These are phyloP conservation scores for Crioceris asparagi DNA, from an alignment of 2,888 invertebrate genomes.

Conservation along the genomic window DNA sequence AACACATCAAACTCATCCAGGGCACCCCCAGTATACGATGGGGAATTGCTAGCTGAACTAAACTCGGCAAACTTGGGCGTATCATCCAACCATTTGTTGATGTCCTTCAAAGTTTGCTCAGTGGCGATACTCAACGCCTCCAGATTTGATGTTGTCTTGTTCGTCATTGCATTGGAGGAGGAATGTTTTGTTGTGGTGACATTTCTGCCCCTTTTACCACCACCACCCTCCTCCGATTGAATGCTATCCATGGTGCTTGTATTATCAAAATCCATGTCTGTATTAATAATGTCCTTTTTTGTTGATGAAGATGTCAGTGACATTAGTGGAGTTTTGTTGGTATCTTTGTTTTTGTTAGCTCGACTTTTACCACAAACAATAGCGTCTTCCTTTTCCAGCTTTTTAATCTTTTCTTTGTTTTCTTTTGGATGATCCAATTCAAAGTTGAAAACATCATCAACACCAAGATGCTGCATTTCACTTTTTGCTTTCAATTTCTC, in stretches of 20 bases:
- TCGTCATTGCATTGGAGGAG: slow-evolving; percentile 9
- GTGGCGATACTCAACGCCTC: slow-evolving; percentile 62
- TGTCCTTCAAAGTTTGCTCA: slow-evolving; percentile 72
- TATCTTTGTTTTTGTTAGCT: slow-evolving; percentile 19
- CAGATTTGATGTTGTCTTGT: slow-evolving; percentile 33
- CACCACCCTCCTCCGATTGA: slow-evolving; percentile 19
- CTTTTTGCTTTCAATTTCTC: slow-evolving; percentile 55
- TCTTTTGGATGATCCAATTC: slow-evolving; percentile 29
- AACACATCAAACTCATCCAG: slow-evolving; percentile 50
- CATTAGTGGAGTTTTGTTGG: slow-evolving; percentile 19
- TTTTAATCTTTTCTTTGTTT: slow-evolving; percentile 26
- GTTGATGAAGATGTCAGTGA: slow-evolving; percentile 1
- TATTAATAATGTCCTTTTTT: slow-evolving; percentile 22
- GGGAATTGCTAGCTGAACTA: slow-evolving; percentile 70
- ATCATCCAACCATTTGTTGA: slow-evolving; percentile 81
- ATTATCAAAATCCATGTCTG: slow-evolving; percentile 23
- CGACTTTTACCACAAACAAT: too few relatives aligned
- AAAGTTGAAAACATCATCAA: slow-evolving; percentile 26
- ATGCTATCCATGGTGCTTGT: slow-evolving; percentile 28
- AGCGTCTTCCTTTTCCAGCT: slow-evolving; percentile 26
- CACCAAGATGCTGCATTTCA: slow-evolving; percentile 46
- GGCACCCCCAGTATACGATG: slow-evolving; percentile 41
- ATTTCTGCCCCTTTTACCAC: slow-evolving; percentile 17
- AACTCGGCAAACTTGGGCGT: slow-evolving; percentile 66
- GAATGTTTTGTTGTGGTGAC: slow-evolving; percentile 19